These are phyloP conservation scores for Gymnothorax reevesii DNA, from an alignment of 2,797 vertebrate genomes.

Conservation along the genomic window DNA sequence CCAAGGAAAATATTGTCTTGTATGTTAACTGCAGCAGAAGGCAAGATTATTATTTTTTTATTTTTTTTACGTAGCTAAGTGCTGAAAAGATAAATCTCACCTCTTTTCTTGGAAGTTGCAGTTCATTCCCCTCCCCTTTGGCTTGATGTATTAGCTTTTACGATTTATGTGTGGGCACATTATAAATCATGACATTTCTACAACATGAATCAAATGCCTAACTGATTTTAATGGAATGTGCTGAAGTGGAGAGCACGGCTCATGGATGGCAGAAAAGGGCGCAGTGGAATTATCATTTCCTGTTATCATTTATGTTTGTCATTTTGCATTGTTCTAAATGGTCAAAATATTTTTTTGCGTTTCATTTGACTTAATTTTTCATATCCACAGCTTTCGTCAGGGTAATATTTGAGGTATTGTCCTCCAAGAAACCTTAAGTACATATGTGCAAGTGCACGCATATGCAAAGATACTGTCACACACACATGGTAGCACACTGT, in stretches of 20 bases:
- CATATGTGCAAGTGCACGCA: not conserved
- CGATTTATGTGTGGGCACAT: conserved; percentile 58
- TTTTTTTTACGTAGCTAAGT: conserved; percentile 40
- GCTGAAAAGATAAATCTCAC: conserved; percentile 55
- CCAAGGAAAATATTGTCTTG: not conserved
- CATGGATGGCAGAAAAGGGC: not conserved
- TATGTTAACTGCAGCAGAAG: conserved; percentile 43
- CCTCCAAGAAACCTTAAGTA: not conserved
- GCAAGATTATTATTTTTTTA: conserved; percentile 31
- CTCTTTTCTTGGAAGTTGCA: conserved; percentile 42
- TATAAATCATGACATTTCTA: conserved; percentile 68
- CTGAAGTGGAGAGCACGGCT: conserved; percentile 37
- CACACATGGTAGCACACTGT: not conserved
- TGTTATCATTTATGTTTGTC: conserved; percentile 40
- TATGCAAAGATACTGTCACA: not conserved
- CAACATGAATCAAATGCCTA: conserved; percentile 61
- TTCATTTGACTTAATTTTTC: not conserved
- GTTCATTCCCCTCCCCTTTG: conserved; percentile 56
- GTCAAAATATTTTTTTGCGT: not conserved
- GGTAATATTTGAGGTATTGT: not conserved
- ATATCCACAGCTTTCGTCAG: not conserved
- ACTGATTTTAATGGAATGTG: conserved; percentile 50
- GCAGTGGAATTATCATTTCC: conserved; percentile 18
- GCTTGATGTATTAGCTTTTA: conserved; percentile 65
- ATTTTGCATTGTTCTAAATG: not conserved